phyloP scores from a whole-genome alignment of 1,140 invertebrate species.

The Brachionus paranguensis region DNA sequence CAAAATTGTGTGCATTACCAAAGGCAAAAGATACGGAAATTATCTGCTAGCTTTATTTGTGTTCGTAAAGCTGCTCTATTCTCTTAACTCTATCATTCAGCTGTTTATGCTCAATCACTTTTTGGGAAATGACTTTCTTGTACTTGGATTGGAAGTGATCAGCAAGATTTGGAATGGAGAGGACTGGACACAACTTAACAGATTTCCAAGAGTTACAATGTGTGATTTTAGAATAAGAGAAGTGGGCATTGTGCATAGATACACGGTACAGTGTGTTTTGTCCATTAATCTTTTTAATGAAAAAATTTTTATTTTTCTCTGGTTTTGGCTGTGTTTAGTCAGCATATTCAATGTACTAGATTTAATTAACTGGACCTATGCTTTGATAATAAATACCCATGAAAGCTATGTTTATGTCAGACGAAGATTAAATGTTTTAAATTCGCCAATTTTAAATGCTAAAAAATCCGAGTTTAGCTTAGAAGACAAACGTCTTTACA shows the following conservation, averaged over 20 bases:
- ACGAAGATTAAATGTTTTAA: background rate
- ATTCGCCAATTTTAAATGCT: background rate
- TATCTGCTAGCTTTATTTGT: constrained; percentile 57
- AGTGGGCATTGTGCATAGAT: constrained; percentile 49
- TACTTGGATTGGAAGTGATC: constrained; percentile 57
- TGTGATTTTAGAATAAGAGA: constrained; percentile 58
- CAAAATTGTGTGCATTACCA: constrained; percentile 12
- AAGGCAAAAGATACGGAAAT: constrained; percentile 56
- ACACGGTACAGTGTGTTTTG: constrained; percentile 39
- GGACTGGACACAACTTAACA: constrained; percentile 53
- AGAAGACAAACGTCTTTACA: background rate
- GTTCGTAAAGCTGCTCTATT: constrained; percentile 57
- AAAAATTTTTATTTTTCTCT: constrained; percentile 40
- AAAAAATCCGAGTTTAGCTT: background rate
- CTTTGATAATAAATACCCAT: background rate
- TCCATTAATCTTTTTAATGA: constrained; percentile 44
- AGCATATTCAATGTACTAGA: constrained; percentile 19
- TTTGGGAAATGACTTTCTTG: constrained; percentile 56
- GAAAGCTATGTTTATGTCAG: constrained; percentile 4
- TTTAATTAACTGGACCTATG: constrained; percentile 23
- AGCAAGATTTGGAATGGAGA: constrained; percentile 51
- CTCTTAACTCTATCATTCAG: constrained; percentile 57
- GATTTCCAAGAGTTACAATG: constrained; percentile 58
- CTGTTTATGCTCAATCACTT: constrained; percentile 58
- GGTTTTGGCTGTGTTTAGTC: constrained; percentile 37